phyloP scores from a whole-genome alignment of 2,888 invertebrate species.

The Acanthosoma haemorrhoidale region DNA sequence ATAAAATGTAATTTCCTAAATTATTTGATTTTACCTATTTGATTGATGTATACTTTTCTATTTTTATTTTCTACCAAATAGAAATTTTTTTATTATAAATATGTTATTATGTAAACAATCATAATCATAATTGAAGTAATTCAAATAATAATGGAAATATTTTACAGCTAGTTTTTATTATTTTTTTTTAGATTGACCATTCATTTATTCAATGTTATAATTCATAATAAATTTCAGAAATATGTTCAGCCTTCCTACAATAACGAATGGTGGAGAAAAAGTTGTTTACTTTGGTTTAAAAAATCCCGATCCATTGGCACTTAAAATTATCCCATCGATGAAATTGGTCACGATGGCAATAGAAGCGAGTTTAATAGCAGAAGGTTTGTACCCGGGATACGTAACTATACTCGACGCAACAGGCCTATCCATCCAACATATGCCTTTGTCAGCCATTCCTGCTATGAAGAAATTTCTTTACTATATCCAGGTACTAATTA shows the following conservation, averaged over 20 bases:
- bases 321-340: conserved; percentile 35
- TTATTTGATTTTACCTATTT: too few species aligned
- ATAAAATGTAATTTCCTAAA: too few species aligned
- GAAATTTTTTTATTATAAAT: too few species aligned
- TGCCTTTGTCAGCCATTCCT: conserved; percentile 36
- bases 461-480: conserved; percentile 35
- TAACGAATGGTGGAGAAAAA: conserved; percentile 36
- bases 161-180: too few species aligned
- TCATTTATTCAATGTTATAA: too few species aligned
- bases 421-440: conserved; percentile 38
- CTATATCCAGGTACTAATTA: conserved; percentile 41
- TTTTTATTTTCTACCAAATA: too few species aligned
- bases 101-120: neutral
- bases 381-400: conserved; percentile 38
- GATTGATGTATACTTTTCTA: too few species aligned
- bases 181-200: too few species aligned
- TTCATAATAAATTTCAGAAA: too few species aligned
- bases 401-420: conserved; percentile 39
- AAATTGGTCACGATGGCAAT: conserved; percentile 38
- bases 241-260: conserved; percentile 35
- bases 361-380: conserved; percentile 32
- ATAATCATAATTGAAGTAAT: neutral
- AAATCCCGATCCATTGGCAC: conserved; percentile 33
- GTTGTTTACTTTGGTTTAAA: conserved; percentile 39
- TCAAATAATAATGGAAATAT: too few species aligned